These are phyloP conservation scores for Apodemus speciosus DNA, from an alignment of 2,113 vertebrate genomes.

Conservation along the genomic window DNA sequence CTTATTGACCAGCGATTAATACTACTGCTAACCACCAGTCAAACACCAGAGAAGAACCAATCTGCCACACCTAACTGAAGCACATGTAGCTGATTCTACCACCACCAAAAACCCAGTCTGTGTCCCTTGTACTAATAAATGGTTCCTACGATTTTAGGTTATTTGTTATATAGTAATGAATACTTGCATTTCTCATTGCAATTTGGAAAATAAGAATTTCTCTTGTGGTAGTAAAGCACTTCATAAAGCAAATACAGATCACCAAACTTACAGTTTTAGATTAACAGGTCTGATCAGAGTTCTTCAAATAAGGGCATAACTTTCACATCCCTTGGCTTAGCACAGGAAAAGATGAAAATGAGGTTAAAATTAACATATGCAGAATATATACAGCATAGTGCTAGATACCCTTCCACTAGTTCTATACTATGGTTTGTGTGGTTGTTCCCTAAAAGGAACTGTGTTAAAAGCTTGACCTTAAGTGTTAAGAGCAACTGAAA, in stretches of 20 bases:
- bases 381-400: not conserved
- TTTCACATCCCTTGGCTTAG: not conserved
- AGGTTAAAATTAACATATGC: not conserved
- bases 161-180: not conserved
- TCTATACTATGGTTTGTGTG: not conserved
- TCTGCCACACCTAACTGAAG: not conserved
- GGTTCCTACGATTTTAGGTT: not conserved
- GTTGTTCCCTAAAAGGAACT: not conserved
- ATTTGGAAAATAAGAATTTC: not conserved
- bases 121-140: not conserved
- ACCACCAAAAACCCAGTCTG: not conserved
- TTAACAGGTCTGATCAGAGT: not conserved
- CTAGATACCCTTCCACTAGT: not conserved
- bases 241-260: not conserved
- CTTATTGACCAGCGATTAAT: not conserved
- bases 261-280: not conserved
- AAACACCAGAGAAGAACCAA: not conserved
- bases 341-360: not conserved
- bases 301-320: not conserved
- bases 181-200: not conserved
- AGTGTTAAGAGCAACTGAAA: not conserved
- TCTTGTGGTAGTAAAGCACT: not conserved
- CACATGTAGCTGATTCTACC: not conserved
- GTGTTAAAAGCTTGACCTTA: not conserved
- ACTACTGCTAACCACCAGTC: not conserved